Evolutionary conservation across 1,140 invertebrate genomes (phyloP).

Genomic region (Habropoda laboriosa): DNA sequence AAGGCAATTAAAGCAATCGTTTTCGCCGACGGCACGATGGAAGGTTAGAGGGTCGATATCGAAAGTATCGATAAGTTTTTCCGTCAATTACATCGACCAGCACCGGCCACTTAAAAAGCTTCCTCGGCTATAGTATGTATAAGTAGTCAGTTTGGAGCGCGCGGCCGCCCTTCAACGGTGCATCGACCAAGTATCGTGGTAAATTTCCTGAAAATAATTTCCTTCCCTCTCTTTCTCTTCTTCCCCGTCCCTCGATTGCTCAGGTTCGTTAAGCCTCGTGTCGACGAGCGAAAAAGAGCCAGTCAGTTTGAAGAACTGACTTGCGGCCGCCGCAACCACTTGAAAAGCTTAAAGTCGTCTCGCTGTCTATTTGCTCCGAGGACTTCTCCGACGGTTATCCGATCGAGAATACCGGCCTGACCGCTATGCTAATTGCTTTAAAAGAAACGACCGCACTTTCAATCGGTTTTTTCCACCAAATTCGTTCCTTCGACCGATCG

Average conservation of each 20-base stretch:
- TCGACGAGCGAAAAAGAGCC: not conserved
- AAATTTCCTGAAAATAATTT: slow-evolving; percentile 54
- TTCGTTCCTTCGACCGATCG: not conserved
- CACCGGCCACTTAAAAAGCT: slow-evolving; percentile 36
- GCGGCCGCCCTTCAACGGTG: not conserved
- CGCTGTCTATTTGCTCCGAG: slow-evolving; percentile 19
- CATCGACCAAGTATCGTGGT: slow-evolving; percentile 33
- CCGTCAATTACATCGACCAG: slow-evolving; percentile 37
- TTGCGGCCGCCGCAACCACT: not conserved
- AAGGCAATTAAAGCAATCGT: slow-evolving; percentile 40
- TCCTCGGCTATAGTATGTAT: too few species aligned
- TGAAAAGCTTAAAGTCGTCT: slow-evolving; percentile 22
- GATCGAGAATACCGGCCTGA: slow-evolving; percentile 25
- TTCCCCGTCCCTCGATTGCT: too few species aligned
- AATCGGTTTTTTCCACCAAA: not conserved
- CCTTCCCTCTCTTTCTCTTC: not conserved
- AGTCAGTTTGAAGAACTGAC: slow-evolving; percentile 43
- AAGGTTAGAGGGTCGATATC: slow-evolving; percentile 25
- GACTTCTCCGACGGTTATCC: not conserved
- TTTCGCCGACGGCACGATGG: slow-evolving; percentile 13
- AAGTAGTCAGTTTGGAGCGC: slow-evolving; percentile 8
- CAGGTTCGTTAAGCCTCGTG: not conserved
- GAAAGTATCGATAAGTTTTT: slow-evolving; percentile 50
- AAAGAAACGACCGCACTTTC: not conserved
- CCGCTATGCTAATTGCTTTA: slow-evolving; percentile 33